Percentiles rank a stretch among this genome's conserved stretches.
phyloP scores from a whole-genome alignment of 2,113 vertebrate genomes.

The Platysternon megacephalum region DNA sequence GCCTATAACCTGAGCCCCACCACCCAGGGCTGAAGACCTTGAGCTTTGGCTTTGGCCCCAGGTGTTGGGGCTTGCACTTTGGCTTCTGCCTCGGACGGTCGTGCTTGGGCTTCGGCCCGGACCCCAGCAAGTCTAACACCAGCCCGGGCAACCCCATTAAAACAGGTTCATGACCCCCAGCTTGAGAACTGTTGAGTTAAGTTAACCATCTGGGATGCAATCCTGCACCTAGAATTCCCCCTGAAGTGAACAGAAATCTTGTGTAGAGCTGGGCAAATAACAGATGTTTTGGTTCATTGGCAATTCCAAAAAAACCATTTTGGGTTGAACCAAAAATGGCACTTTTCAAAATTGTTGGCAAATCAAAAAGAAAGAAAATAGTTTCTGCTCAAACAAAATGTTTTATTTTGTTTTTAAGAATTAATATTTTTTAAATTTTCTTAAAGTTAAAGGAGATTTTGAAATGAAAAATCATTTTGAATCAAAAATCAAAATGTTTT shows the following conservation, averaged over 20 bases:
- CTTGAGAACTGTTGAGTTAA: background rate
- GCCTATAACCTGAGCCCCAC: too few relatives aligned
- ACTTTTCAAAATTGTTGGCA: background rate
- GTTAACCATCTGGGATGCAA: background rate
- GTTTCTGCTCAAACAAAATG: background rate
- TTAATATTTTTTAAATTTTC: background rate
- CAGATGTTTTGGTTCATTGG: background rate
- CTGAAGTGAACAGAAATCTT: background rate
- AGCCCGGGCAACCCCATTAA: too few relatives aligned
- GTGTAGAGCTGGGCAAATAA: background rate
- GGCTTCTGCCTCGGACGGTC: too few relatives aligned
- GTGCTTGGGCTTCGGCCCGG: too few relatives aligned
- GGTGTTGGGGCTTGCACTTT: too few relatives aligned
- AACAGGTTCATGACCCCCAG: too few relatives aligned
- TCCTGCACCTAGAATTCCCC: background rate
- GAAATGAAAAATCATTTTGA: background rate
- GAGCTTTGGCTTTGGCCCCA: too few relatives aligned
- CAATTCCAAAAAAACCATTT: background rate
- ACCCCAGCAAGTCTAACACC: too few relatives aligned
- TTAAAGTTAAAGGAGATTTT: background rate
- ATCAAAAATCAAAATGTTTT: background rate
- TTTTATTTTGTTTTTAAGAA: background rate
- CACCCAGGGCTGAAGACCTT: too few relatives aligned
- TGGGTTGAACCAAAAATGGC: background rate
- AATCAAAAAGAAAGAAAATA: background rate